Percentiles rank a stretch among this genome's conserved stretches.
phyloP scores from a whole-genome alignment of 2,797 vertebrate genomes.

The Botia almorhae region DNA sequence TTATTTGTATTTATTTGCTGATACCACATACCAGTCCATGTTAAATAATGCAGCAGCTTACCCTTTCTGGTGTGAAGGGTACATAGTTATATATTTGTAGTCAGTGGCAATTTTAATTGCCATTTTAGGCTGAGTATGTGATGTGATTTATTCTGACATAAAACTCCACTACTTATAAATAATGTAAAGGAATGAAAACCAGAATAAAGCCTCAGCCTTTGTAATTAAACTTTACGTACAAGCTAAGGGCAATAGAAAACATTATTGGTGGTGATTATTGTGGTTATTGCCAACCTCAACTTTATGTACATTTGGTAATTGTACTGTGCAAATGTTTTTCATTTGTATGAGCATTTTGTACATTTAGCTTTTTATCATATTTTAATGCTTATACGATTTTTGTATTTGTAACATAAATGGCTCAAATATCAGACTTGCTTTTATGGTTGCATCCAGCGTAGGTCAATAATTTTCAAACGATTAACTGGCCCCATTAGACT shows the following conservation, averaged over 20 bases:
- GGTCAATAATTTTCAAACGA: not conserved
- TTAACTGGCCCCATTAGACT: not conserved
- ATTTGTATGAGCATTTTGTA: conserved; percentile 47
- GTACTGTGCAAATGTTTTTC: conserved; percentile 13
- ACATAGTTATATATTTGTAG: conserved; percentile 10
- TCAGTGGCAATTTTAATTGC: conserved; percentile 8
- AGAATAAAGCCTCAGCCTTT: conserved; percentile 9
- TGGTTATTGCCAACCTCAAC: conserved; percentile 2
- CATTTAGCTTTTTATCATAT: conserved; percentile 51
- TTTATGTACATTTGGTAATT: conserved; percentile 36
- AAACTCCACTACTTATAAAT: not conserved
- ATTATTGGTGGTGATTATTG: too few species aligned
- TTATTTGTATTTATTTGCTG: conserved; percentile 30
- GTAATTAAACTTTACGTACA: conserved; percentile 3
- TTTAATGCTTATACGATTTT: conserved; percentile 50
- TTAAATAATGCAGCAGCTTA: conserved; percentile 23
- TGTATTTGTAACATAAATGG: conserved; percentile 7
- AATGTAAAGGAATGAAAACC: not conserved
- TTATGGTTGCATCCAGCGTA: not conserved
- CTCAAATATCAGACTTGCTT: conserved; percentile 22
- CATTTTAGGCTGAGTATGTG: not conserved
- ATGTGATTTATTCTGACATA: conserved; percentile 4
- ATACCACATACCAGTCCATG: conserved; percentile 18
- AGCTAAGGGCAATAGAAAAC: conserved; percentile 25
- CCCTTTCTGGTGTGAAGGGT: not conserved